These are phyloP conservation scores for Stichodactyla mertensii DNA, from an alignment of 64 coral and sea anemone species.

Conservation along the genomic window DNA sequence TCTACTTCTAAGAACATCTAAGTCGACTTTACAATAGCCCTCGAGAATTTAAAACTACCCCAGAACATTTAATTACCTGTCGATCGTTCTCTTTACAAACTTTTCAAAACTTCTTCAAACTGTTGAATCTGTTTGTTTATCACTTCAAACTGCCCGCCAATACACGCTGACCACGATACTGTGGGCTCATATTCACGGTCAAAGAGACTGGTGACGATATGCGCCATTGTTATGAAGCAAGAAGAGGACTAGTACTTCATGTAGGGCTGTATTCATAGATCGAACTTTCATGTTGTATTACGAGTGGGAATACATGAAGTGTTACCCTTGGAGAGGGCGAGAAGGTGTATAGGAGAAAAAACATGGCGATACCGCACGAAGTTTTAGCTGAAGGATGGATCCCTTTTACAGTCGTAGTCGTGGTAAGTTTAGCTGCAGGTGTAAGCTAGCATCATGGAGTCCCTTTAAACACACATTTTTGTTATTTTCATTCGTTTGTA, in stretches of 20 bases:
- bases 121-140: constrained; percentile 17
- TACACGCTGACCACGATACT: neutral
- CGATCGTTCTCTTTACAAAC: constrained; percentile 1
- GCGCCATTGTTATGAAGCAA: neutral
- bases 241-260: neutral
- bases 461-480: neutral
- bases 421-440: constrained; percentile 56
- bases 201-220: constrained; percentile 2
- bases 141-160: constrained; percentile 11
- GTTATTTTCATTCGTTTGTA: neutral
- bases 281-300: neutral
- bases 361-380: constrained; percentile 75
- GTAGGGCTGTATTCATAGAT: neutral
- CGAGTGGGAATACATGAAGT: neutral
- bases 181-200: constrained; percentile 1
- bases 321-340: neutral
- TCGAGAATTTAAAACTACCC: neutral
- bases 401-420: constrained; percentile 88
- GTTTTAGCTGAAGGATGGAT: constrained; percentile 92
- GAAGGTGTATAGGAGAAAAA: neutral
- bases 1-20: neutral
- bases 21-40: neutral
- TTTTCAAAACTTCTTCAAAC: constrained; percentile 22
- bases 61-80: neutral
- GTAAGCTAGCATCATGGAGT: neutral